phyloP scores from a whole-genome alignment of 2,113 vertebrate species.

The Pipa parva region DNA sequence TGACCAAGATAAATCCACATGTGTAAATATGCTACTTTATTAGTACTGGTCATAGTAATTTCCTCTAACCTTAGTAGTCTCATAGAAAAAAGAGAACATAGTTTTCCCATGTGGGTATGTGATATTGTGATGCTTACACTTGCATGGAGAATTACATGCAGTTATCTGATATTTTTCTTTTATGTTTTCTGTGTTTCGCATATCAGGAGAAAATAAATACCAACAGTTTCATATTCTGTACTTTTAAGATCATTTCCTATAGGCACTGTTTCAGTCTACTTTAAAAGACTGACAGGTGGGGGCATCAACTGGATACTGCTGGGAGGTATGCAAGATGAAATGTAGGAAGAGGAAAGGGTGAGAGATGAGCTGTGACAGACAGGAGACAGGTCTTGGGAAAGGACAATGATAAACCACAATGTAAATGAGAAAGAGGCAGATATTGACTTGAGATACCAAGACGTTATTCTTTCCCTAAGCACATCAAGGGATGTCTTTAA shows the following conservation, averaged over 20 bases:
- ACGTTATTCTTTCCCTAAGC: conserved; percentile 13
- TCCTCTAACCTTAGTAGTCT: too few species aligned
- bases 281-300: conserved; percentile 37
- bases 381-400: conserved; percentile 32
- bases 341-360: conserved; percentile 25
- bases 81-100: too few species aligned
- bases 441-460: conserved; percentile 25
- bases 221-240: conserved; percentile 9
- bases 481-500: conserved; percentile 24
- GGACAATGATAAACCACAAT: conserved; percentile 30
- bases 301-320: conserved; percentile 17
- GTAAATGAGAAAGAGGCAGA: conserved; percentile 34
- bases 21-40: too few species aligned
- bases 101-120: too few species aligned
- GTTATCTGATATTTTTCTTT: neutral
- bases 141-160: too few species aligned
- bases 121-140: too few species aligned
- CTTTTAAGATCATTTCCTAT: conserved; percentile 13
- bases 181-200: neutral
- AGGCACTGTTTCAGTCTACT: conserved; percentile 26
- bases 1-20: too few species aligned
- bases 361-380: conserved; percentile 30
- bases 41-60: too few species aligned
- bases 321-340: conserved; percentile 21
- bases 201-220: neutral